These are phyloP conservation scores for Himantopus leucocephalus DNA, from an alignment of 2,113 vertebrate species.

Conservation along the genomic window DNA sequence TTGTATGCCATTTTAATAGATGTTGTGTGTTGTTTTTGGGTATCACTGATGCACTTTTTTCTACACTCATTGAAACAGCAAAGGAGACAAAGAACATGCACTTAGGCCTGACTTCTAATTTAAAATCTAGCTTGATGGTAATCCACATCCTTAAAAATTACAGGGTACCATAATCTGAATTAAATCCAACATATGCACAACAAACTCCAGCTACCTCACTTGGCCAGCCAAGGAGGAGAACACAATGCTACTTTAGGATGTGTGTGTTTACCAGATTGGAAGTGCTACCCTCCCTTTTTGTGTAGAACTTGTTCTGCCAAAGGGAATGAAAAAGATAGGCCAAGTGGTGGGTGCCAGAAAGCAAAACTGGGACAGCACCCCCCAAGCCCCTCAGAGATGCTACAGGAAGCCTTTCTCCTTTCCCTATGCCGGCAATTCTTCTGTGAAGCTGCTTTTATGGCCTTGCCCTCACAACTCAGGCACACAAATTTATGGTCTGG, in stretches of 20 bases:
- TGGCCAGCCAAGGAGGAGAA: not conserved
- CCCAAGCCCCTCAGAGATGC: not conserved
- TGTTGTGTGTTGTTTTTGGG: not conserved
- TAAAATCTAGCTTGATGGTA: not conserved
- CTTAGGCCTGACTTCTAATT: not conserved
- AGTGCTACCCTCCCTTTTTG: not conserved
- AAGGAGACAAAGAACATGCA: not conserved
- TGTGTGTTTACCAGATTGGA: not conserved
- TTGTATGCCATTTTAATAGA: not conserved
- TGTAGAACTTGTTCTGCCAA: not conserved
- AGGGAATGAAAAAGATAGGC: not conserved
- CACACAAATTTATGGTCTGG: not conserved
- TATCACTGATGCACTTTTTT: not conserved
- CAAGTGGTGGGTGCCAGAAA: not conserved
- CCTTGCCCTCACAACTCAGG: not conserved
- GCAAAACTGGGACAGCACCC: not conserved
- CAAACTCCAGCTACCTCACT: not conserved
- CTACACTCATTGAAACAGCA: not conserved
- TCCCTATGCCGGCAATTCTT: not conserved
- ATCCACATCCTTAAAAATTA: constrained; percentile 32
- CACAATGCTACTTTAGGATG: not conserved
- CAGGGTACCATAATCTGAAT: not conserved
- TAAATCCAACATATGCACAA: not conserved
- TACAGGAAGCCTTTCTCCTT: not conserved
- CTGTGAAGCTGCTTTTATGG: not conserved